Evolutionary conservation across 2,113 vertebrate species (phyloP).

Genomic region (Ailuropoda melanoleuca): DNA sequence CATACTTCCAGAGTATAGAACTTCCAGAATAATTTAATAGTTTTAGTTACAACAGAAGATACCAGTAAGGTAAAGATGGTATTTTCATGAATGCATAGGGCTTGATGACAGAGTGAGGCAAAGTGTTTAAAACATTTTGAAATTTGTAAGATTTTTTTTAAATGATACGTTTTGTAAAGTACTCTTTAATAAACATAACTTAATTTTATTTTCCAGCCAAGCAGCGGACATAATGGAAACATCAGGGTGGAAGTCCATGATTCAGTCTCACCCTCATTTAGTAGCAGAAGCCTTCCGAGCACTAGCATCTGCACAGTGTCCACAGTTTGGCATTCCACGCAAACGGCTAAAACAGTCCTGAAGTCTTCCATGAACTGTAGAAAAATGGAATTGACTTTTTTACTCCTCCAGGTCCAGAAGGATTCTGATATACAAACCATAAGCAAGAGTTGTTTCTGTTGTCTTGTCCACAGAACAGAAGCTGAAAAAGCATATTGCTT

Average conservation of each 20-base stretch:
- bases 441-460: conserved; percentile 85
- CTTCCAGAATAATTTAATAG: neutral
- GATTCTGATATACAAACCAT: conserved; percentile 87
- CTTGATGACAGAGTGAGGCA: neutral
- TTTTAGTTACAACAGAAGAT: conserved; percentile 34
- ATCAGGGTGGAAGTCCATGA: conserved; percentile 99
- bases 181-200: conserved; percentile 36
- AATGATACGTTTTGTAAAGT: neutral
- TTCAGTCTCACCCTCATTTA: conserved; percentile 99
- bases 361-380: conserved; percentile 87
- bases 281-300: conserved; percentile 99
- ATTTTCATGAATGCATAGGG: neutral
- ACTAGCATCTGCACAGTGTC: conserved; percentile 97
- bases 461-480: conserved; percentile 86
- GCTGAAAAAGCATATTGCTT: conserved; percentile 85
- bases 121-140: conserved; percentile 16
- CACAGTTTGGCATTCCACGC: conserved; percentile 96
- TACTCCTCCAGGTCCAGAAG: conserved; percentile 87
- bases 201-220: conserved; percentile 90
- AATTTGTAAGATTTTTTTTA: neutral
- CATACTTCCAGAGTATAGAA: neutral
- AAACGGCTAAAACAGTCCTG: conserved; percentile 99
- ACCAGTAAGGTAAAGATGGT: neutral
- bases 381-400: conserved; percentile 87
- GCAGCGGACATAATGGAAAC: conserved; percentile 98